Evolutionary conservation across 2,797 vertebrate species (phyloP), one percentile per base, ranked within the genome.

Genomic region (Coregonus suidteri): DNA sequence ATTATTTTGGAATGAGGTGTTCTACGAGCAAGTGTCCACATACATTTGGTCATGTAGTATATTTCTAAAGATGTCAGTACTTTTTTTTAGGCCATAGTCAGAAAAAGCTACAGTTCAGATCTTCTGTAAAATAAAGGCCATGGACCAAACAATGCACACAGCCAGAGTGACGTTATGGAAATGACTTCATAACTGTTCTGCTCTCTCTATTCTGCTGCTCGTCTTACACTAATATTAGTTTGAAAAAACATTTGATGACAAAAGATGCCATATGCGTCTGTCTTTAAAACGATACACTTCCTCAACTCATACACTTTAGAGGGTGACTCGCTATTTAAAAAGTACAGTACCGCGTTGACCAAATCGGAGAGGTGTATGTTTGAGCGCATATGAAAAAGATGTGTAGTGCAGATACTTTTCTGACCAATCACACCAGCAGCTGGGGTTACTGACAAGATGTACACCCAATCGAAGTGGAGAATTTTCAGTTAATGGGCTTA

Each of bases 401-500:
- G 88, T 83, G 88, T 83, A 66, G 16, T 6, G 6, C 25, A 81
- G 71, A 83, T 75, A 77, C 78, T 41, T 34, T 3, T 31, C 25
- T 64, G 80, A 9, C 93, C 93, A 94, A 95, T 93, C 88, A 85
- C 3, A 31, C 69, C 9, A 6, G 53, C 30, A 18, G 1, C 0
- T 4, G 11, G 1, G 0, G 13, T 77, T 14, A 88, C 73, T 25
- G 90, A 91, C 89, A 73, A 25, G 1, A 0, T 0, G 14, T 0
- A 0, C 13, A 76, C 47, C 94, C 91, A 94, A 93, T 93, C 85
- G 79, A 88, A 83, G 88, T 83, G 87, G 37, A 25, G 0, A 1
- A 71, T 76, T 75, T 52, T 3, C 15, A 31, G 53, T 30, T 0
- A 13, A 34, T 77, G 84, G 92, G 13, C 13, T 53, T 77, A 52